These are phyloP conservation scores for Trachythela sp. DNA, from an alignment of 64 coral and sea anemone species.

Conservation along the genomic window DNA sequence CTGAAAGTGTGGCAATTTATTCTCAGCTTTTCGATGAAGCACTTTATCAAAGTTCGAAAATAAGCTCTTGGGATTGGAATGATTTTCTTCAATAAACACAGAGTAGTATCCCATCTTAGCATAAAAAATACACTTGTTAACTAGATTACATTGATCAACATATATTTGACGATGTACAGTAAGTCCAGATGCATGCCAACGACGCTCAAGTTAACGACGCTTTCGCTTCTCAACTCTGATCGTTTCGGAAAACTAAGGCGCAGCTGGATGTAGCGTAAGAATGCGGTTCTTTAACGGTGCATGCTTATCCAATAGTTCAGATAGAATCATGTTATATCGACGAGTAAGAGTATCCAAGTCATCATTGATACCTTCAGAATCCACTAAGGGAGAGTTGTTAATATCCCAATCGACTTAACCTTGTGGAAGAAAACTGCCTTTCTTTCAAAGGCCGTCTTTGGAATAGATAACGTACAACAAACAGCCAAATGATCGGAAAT, in stretches of 20 bases:
- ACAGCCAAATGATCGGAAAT: background rate
- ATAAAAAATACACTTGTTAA: background rate
- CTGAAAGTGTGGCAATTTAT: background rate
- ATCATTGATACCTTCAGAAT: too few species aligned
- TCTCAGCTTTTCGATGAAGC: background rate
- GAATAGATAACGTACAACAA: background rate
- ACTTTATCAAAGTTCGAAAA: background rate
- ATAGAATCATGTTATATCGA: background rate
- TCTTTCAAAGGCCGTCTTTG: too few species aligned
- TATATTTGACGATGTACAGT: background rate
- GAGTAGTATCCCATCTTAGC: background rate
- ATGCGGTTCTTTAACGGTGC: background rate
- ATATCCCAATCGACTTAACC: too few species aligned
- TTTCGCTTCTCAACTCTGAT: conserved; percentile 3
- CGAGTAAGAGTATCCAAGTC: too few species aligned
- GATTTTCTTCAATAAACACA: background rate
- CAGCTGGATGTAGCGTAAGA: background rate
- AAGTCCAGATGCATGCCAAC: conserved; percentile 1
- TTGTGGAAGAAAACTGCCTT: too few species aligned
- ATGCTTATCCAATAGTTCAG: background rate
- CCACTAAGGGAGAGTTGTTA: too few species aligned
- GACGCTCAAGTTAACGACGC: background rate
- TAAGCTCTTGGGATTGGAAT: background rate
- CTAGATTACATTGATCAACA: background rate
- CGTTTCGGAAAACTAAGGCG: background rate